Base-by-base conservation (phyloP, 2,113 vertebrate genomes). In the Plecturocebus donacophilus region DNA sequence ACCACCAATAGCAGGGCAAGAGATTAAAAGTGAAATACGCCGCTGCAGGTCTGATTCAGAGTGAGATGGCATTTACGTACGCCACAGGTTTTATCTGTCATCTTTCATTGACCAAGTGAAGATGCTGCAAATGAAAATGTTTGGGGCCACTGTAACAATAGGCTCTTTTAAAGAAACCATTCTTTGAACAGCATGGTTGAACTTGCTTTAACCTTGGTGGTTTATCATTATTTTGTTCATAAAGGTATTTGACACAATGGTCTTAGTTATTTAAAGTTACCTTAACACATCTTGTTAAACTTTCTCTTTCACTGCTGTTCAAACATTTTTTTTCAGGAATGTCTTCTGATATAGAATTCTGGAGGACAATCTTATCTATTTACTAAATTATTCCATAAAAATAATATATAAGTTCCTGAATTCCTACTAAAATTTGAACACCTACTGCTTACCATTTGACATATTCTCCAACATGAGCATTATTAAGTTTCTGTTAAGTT, bases 401-500 rank as follows among this genome's bases (percentile, higher is more conserved):
- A 49, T n/a, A 93, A 42, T 25, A 19, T 80, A 14, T 83, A 32
- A 70, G 94, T 91, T 66, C 13, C 19, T 5, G 30, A 91, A 38
- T 94, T 93, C 35, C 23, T 82, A 35, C 81, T 94, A 91, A 82
- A 75, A 66, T 75, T 79, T 76, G 82, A 86, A 64, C 58, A 52
- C 8, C 14, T 30, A 2, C 61, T 77, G 9, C 56, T 93, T 80
- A 3, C 56, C 23, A 58, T 49, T 87, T 92, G 79, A 45, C 14
- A 87, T 83, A 93, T 75, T 89, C 35, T 87, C 30, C 56, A 82
- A 66, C 21, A 14, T n/a, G 32, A 68, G 9, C 27, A 54, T 92
- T 92, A 47, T 87, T 76, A 96, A 87, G 25, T 85, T 95, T 95
- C 61, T 94, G 45, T 52, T 95, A 93, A 93, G 80, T 90, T 87